Percentiles rank a stretch among this genome's conserved stretches.
phyloP scores from a whole-genome alignment of 2,888 invertebrate genomes.

The Cantharis rustica region DNA sequence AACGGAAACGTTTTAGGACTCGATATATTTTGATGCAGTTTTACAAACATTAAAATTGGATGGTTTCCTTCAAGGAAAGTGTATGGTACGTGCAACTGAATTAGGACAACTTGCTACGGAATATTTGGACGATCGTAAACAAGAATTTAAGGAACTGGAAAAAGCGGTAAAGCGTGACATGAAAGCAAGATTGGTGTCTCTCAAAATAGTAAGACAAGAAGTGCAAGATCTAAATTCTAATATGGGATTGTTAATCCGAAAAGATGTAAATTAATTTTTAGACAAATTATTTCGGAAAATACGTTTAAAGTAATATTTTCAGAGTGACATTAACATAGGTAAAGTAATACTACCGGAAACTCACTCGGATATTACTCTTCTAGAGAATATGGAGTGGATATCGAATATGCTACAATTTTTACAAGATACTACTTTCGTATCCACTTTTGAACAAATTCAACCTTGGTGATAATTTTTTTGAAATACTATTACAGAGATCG shows the following conservation, averaged over 20 bases:
- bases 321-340: slow-evolving; percentile 48
- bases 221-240: slow-evolving; percentile 54
- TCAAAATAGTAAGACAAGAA: slow-evolving; percentile 58
- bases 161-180: slow-evolving; percentile 66
- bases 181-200: slow-evolving; percentile 63
- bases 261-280: slow-evolving; percentile 50
- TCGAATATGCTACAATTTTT: slow-evolving; percentile 53
- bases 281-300: background rate
- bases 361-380: slow-evolving; percentile 44
- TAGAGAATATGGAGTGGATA: slow-evolving; percentile 50
- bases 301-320: slow-evolving; percentile 21
- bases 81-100: slow-evolving; percentile 66
- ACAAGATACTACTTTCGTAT: slow-evolving; percentile 53
- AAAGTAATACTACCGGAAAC: slow-evolving; percentile 37
- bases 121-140: slow-evolving; percentile 67
- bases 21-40: slow-evolving; percentile 67
- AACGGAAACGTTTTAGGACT: slow-evolving; percentile 58
- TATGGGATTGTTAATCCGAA: slow-evolving; percentile 55
- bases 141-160: slow-evolving; percentile 64
- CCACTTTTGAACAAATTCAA: slow-evolving; percentile 55
- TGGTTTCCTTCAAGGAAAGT: slow-evolving; percentile 64
- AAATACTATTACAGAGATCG: background rate
- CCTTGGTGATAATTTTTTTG: slow-evolving; percentile 49
- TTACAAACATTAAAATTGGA: slow-evolving; percentile 64
- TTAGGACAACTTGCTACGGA: slow-evolving; percentile 71